Base-by-base conservation (phyloP, 2,113 vertebrate genomes). In the Hippoglossus stenolepis region DNA sequence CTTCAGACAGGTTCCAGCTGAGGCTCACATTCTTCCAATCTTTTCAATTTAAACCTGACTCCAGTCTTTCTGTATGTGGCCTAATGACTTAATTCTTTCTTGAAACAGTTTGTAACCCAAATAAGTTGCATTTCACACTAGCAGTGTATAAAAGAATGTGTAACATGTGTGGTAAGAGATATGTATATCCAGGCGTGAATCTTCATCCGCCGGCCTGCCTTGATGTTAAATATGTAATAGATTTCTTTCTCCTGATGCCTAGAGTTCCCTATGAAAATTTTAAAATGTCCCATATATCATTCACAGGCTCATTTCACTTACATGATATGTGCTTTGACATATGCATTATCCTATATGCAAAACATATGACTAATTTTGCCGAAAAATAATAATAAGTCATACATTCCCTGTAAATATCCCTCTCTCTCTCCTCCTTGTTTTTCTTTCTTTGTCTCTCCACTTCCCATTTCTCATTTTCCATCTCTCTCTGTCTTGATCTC, bases 311-410 rank as follows among this genome's bases (percentile, higher is more conserved):
- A 92, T 92, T 93, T 91, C 83, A 85, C 86, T 78, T 80, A 90
- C 91, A 86, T 92, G 87, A 84, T 89, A 87, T 82, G 75, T 84
- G 75, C 85, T 86, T 91, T 92, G 86, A 86, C 87, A 85, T 82
- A 73, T 84, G 77, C 85, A 87, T 91, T 91, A 88, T 38, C 21
- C 72, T 70, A 73, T 83, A 89, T 85, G 65, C 67, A 73, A 85
- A 91, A 90, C 73, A 80, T 82, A 80, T 57, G 70, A 74, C 58
- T 74, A 71, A 87, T 91, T 86, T 88, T 56, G 35, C 82, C 51
- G 49, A 80, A 76, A 85, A 79, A 86, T 85, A 78, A 82, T 77
- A 74, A 64, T 38, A 61, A 66, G 45, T 74, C 59, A 66, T 83
- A 73, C 26, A 80, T 80, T 74, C n/a, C 13, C 20, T 73, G 79